Evolutionary conservation across 1,140 invertebrate species (phyloP).

Genomic region (Saxidomus purpurata): DNA sequence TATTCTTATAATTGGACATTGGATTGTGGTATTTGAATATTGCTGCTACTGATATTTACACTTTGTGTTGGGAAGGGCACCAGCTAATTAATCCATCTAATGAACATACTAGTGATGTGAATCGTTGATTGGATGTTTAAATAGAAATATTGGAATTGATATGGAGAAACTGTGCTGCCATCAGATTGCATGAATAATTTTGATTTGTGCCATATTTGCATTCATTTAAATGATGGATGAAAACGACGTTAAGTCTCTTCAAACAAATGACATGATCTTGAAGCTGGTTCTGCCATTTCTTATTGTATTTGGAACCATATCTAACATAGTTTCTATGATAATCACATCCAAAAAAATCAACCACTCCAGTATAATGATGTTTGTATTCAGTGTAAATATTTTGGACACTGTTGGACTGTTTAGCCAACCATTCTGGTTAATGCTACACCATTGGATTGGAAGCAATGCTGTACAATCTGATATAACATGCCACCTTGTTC

Average conservation of each 20-base stretch:
- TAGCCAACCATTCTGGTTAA: slow-evolving; percentile 14
- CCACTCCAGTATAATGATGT: neutral
- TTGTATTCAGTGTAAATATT: neutral
- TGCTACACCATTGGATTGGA: neutral
- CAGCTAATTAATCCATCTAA: no score
- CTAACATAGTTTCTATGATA: slow-evolving; percentile 19
- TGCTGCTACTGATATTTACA: no score
- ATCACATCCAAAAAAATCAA: neutral
- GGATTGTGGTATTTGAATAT: no score
- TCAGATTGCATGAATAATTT: no score
- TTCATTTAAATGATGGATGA: neutral
- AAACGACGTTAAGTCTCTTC: neutral
- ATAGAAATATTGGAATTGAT: no score
- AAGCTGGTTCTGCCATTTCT: slow-evolving; percentile 3
- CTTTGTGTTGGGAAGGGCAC: no score
- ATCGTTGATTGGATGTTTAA: no score
- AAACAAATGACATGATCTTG: slow-evolving; percentile 6
- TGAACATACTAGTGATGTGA: no score
- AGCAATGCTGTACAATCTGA: neutral
- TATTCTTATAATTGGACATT: no score
- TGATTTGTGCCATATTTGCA: no score
- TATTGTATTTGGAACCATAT: neutral
- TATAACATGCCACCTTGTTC: neutral
- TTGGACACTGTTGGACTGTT: slow-evolving; percentile 27
- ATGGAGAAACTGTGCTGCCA: no score